Evolutionary conservation across 2,888 invertebrate genomes (phyloP).

Genomic region (Zygogramma bicolorata): DNA sequence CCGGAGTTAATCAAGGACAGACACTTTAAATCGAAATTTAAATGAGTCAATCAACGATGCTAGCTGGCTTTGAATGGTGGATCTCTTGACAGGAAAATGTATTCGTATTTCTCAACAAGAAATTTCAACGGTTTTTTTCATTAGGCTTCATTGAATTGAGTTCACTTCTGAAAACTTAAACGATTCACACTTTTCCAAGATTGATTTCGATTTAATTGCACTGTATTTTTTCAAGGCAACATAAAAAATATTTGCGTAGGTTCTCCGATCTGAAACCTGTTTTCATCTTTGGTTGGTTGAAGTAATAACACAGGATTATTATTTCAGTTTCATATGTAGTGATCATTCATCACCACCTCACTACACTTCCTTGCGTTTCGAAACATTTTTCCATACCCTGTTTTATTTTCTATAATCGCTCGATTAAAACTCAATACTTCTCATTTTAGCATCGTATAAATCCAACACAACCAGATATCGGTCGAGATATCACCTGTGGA

Average conservation of each 20-base stretch:
- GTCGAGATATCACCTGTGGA: slow-evolving; percentile 19
- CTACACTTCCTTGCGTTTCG: not conserved
- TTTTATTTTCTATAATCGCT: not conserved
- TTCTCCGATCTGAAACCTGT: too few species aligned
- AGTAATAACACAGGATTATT: too few species aligned
- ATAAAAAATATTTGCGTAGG: too few species aligned
- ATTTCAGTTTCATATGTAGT: not conserved
- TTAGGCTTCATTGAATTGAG: not conserved
- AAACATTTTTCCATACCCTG: not conserved
- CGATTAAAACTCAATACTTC: not conserved
- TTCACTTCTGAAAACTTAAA: too few species aligned
- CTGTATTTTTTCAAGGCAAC: too few species aligned
- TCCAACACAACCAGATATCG: not conserved
- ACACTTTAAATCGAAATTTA: slow-evolving; percentile 34
- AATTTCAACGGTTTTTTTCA: not conserved
- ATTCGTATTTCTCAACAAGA: not conserved
- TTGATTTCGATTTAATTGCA: too few species aligned
- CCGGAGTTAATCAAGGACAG: slow-evolving; percentile 34
- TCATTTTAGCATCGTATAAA: not conserved
- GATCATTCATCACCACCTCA: not conserved
- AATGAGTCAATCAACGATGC: slow-evolving; percentile 36
- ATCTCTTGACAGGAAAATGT: not conserved
- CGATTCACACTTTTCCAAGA: too few species aligned
- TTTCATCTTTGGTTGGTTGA: too few species aligned
- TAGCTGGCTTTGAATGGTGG: slow-evolving; percentile 12